Base-by-base conservation (phyloP, 2,797 vertebrate genomes). In the Lerista edwardsae region DNA sequence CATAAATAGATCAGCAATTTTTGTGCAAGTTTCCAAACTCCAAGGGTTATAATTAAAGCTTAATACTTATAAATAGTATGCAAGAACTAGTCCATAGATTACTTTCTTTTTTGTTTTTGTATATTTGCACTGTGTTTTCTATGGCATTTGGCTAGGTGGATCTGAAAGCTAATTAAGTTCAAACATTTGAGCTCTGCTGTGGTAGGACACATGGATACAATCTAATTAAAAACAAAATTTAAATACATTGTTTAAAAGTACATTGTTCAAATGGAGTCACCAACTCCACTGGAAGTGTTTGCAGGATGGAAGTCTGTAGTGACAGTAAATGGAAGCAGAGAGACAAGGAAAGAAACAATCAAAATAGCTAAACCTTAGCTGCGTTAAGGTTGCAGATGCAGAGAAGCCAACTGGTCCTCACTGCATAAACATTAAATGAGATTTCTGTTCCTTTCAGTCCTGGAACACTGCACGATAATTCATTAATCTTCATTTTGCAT, bases 21-120 rank as follows among this genome's bases (percentile, higher is more conserved):
- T 81, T 61, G 15, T 44, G 39, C 39, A 51, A 19, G 31, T 6
- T 64, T 41, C 59, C 79, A 71, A 75, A 86, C 86, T 87, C 86
- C 25, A 34, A 62, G 79, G 90, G 29, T 90, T 83, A 89, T 29
- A 17, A 19, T 92, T 36, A 86, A 31, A 25, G 85, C 68, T 69
- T 19, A 82, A 74, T 6, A 14, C 31, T 6, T 55, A 51, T 29
- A 89, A 89, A 87, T 75, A n/a, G 9, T 86, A 79, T 0, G 78
- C 73, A 89, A 74, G 23, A 31, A 75, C 29, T 71, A 83, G 29
- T 23, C 2, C 27, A 88, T 83, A 78, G 64, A 14, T 2, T 62
- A 14, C 44, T 62, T 62, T 51, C 14, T 55, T 55, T 57, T 86
- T 61, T 31, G 6, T n/a, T 31, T 62, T 64, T 47, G 11, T 47